A percentile compares a stretch with the other conserved stretches of the same genome.
phyloP scores from a whole-genome alignment of 2,113 vertebrate species.

The Mystacornis crossleyi region DNA sequence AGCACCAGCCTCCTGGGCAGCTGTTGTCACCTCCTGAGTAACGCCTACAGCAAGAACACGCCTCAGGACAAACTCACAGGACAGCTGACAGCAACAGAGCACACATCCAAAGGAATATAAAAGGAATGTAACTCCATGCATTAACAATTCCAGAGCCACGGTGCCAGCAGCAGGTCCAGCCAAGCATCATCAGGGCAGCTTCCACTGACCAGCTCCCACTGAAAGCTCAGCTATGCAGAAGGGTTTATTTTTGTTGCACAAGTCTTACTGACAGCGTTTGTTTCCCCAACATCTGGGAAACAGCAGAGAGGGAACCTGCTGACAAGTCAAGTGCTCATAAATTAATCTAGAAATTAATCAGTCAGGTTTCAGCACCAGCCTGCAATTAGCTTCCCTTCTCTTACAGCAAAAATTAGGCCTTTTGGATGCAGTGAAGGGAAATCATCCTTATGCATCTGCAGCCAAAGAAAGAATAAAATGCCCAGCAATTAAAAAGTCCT shows the following conservation, averaged over 20 bases:
- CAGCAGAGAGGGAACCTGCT: background rate
- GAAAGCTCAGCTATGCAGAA: background rate
- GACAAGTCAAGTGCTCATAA: conserved; percentile 37
- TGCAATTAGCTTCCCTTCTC: background rate
- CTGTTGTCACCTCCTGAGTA: conserved; percentile 32
- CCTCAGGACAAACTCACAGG: background rate
- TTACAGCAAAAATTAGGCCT: background rate
- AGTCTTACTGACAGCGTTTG: background rate
- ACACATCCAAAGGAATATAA: background rate
- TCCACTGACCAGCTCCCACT: background rate
- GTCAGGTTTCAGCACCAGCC: background rate
- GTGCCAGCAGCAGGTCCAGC: background rate
- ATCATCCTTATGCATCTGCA: background rate
- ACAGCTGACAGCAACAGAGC: background rate
- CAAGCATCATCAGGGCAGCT: background rate
- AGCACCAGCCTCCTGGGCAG: background rate
- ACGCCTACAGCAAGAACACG: background rate
- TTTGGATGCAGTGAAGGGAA: background rate
- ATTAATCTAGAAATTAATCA: conserved; percentile 37
- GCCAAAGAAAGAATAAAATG: background rate
- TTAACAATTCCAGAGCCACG: background rate
- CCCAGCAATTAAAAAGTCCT: background rate
- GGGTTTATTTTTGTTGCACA: background rate
- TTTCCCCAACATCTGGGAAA: conserved; percentile 12
- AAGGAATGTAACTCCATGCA: rapidly evolving